Base-by-base conservation (phyloP, 2,113 vertebrate species). In the Alectura lathami region DNA sequence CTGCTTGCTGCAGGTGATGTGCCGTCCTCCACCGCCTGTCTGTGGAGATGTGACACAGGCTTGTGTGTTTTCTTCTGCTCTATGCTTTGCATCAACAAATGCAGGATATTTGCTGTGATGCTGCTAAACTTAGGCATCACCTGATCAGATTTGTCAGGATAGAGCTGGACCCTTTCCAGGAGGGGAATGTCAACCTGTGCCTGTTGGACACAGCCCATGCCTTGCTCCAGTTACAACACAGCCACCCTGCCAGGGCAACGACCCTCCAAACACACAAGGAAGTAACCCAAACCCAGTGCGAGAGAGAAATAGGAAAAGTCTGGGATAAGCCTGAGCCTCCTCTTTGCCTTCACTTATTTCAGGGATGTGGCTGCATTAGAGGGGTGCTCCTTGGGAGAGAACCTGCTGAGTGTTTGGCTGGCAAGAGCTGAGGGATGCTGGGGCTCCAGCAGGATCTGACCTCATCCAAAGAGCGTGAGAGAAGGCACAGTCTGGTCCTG, bases 351-450 rank as follows among this genome's bases (percentile, higher is more conserved):
- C 40, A 1, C 36, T 53, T 72, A 8, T 86, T 38, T 59, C 56
- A 43, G 60, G 36, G 76, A 26, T 51, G 5, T 21, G 29, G 8
- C 23, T 40, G 5, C 7, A 5, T 29, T 2, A 5, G 16, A 48
- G 38, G 23, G 13, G 8, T 5, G 13, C 13, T 73, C 48, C 22
- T 9, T 22, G 40, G 76, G 29, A 83, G 22, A 8, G 74, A 76
- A 9, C 2, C 34, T 86, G 66, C 38, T 1, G 1, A n/a, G 63
- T 1, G 0, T 68, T 72, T 1, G 3, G 21, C 43, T 1, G 0
- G 5, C 1, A 1, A 30, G 17, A 40, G 34, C 32, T 72, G 24
- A 62, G 63, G 50, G 67, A 48, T 72, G 10, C 12, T 16, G 53
- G 45, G 16, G 45, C 13, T 94, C 62, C 89, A 42, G 42, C 32